phyloP scores from a whole-genome alignment of 2,113 vertebrate species.

The Halcyon senegalensis region DNA sequence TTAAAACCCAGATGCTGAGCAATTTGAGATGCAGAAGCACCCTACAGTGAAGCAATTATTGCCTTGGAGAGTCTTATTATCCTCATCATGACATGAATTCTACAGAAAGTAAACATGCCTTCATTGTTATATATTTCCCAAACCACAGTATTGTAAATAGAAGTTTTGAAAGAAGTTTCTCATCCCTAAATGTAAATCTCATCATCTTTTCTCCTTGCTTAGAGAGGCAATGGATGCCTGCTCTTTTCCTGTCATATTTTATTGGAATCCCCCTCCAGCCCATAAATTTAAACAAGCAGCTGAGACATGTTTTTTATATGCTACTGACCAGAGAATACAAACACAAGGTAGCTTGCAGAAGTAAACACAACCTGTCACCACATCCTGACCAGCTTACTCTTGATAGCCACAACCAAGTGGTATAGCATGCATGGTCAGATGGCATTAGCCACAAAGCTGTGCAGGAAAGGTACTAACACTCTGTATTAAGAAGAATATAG shows the following conservation, averaged over 20 bases:
- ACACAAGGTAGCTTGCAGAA: neutral
- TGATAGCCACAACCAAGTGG: neutral
- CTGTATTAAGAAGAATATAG: neutral
- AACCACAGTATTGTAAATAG: conserved; percentile 5
- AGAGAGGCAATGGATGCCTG: neutral
- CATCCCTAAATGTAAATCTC: neutral
- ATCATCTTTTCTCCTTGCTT: neutral
- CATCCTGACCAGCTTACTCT: neutral
- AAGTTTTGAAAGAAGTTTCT: conserved; percentile 39
- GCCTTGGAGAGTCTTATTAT: conserved; percentile 75
- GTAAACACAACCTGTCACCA: neutral
- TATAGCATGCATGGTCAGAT: neutral
- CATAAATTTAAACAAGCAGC: neutral
- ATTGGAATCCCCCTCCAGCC: neutral
- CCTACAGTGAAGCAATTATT: conserved; percentile 76
- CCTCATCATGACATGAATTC: conserved; percentile 70
- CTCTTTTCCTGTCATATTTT: neutral
- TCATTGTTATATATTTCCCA: conserved; percentile 58
- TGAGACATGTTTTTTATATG: neutral
- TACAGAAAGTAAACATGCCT: conserved; percentile 67
- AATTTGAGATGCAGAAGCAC: conserved; percentile 75
- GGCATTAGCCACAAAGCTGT: neutral
- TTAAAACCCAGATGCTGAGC: conserved; percentile 74
- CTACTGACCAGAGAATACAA: neutral
- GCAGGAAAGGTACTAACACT: neutral